Evolutionary conservation across 2,797 vertebrate genomes (phyloP).

Genomic region (Heteromormyrus szaboi): DNA sequence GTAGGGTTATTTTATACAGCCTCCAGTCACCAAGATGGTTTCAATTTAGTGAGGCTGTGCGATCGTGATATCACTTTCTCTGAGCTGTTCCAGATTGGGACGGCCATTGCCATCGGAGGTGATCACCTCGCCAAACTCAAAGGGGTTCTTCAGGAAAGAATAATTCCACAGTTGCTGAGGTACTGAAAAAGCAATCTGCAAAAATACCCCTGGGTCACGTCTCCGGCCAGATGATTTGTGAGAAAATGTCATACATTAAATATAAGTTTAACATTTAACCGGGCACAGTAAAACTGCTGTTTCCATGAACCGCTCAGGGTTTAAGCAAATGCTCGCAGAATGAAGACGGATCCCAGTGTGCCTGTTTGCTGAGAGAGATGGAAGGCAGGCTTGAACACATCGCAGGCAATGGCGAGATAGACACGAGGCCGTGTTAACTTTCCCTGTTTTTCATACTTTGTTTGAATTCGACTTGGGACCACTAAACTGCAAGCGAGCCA

Average conservation of each 20-base stretch:
- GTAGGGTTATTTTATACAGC: conserved; percentile 74
- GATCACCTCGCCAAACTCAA: conserved; percentile 71
- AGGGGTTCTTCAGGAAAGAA: conserved; percentile 68
- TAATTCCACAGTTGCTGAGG: conserved; percentile 79
- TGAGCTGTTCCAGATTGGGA: conserved; percentile 61
- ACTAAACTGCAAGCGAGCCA: conserved; percentile 19
- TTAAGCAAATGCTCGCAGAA: conserved; percentile 64
- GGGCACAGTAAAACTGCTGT: conserved; percentile 73
- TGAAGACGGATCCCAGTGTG: conserved; percentile 59
- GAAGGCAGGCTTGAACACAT: conserved; percentile 42
- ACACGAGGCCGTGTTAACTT: conserved; percentile 56
- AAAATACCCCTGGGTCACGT: conserved; percentile 76
- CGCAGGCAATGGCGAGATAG: conserved; percentile 72
- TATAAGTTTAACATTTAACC: conserved; percentile 80
- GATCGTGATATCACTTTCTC: conserved; percentile 73
- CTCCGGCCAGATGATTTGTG: conserved; percentile 78
- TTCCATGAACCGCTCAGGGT: conserved; percentile 60
- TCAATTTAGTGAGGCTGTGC: conserved; percentile 73
- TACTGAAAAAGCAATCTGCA: conserved; percentile 81
- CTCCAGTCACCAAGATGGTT: conserved; percentile 76
- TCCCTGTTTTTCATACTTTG: conserved; percentile 31
- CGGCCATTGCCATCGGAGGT: conserved; percentile 60
- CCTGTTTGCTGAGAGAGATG: conserved; percentile 51
- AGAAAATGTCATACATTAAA: conserved; percentile 83
- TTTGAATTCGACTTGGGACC: conserved; percentile 12